Evolutionary conservation across 2,888 invertebrate genomes (phyloP).

Genomic region (Ametastegia equiseti): DNA sequence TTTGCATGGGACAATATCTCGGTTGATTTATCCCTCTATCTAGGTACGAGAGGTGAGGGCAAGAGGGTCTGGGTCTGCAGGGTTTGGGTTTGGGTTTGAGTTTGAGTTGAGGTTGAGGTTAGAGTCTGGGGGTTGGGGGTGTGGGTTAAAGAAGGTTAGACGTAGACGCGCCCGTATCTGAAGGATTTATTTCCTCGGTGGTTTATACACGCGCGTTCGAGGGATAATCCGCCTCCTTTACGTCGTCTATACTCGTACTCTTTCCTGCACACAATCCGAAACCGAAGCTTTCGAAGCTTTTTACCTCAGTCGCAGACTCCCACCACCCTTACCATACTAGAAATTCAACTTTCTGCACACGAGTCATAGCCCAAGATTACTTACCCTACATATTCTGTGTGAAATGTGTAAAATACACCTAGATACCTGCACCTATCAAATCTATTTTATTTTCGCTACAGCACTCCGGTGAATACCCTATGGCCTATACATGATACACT

Average conservation of each 20-base stretch:
- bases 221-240: constrained; percentile 20
- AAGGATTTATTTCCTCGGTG: constrained; percentile 65
- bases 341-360: neutral
- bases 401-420: too few relatives aligned
- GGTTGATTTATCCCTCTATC: constrained; percentile 67
- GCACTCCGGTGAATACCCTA: too few relatives aligned
- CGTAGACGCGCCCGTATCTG: constrained; percentile 58
- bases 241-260: too few relatives aligned
- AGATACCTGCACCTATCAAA: too few relatives aligned
- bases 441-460: too few relatives aligned
- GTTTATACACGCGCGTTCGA: constrained; percentile 54
- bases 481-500: too few relatives aligned
- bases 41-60: too few relatives aligned
- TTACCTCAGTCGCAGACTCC: neutral
- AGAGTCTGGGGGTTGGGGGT: constrained; percentile 45
- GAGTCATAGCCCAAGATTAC: too few relatives aligned
- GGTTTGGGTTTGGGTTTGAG: too few relatives aligned
- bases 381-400: too few relatives aligned
- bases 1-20: constrained; percentile 71
- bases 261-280: neutral
- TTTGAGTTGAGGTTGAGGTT: too few relatives aligned
- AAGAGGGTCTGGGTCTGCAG: too few relatives aligned
- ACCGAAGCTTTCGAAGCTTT: neutral
- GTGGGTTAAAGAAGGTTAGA: constrained; percentile 52
- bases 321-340: neutral